Evolutionary conservation across 2,113 vertebrate genomes (phyloP).

Genomic region (Cyanistes caeruleus): DNA sequence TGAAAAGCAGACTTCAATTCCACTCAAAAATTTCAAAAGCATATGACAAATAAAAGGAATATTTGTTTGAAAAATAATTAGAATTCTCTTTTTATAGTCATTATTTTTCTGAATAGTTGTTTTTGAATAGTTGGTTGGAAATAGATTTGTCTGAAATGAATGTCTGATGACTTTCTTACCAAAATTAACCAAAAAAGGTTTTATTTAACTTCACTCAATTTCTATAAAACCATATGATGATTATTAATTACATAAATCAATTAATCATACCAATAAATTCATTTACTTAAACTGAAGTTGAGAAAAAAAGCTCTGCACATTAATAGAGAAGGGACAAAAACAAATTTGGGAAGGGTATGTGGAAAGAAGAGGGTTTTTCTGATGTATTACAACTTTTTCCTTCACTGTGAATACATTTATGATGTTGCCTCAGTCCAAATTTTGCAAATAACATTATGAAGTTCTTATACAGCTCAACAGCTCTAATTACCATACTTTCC

Average conservation of each 20-base stretch:
- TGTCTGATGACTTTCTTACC: neutral
- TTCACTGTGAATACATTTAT: neutral
- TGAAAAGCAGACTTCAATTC: neutral
- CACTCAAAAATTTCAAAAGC: neutral
- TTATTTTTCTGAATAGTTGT: neutral
- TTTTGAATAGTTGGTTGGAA: neutral
- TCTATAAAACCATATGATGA: neutral
- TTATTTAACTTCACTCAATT: neutral
- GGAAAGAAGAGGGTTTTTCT: neutral
- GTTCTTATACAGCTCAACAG: neutral
- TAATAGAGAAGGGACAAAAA: neutral
- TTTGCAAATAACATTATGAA: neutral
- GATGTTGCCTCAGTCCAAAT: neutral
- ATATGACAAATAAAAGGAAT: neutral
- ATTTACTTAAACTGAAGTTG: neutral
- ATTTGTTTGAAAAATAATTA: neutral
- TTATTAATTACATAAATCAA: too few species aligned
- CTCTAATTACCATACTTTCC: neutral
- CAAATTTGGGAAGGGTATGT: accelerated
- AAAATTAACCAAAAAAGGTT: neutral
- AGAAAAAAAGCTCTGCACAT: neutral
- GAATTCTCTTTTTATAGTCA: neutral
- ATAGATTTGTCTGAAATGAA: neutral
- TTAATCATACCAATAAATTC: too few species aligned
- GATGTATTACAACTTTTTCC: neutral